Evolutionary conservation across 2,888 invertebrate genomes (phyloP), one percentile per base, ranked within the genome.

Genomic region (Acronicta aceris): DNA sequence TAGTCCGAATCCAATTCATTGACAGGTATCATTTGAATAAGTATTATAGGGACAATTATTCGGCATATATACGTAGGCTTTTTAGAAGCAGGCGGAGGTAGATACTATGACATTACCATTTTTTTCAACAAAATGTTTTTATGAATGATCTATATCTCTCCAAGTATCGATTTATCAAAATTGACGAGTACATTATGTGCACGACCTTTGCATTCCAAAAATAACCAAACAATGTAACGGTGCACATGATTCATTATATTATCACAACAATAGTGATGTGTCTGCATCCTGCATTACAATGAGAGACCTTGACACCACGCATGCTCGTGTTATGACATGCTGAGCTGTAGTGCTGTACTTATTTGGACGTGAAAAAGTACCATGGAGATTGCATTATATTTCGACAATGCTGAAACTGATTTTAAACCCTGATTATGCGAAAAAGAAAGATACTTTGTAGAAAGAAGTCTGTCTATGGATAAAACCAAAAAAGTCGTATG

Each of bases 271-370:
- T 66, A 67, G 75, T 60, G 64, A 60, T 74, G 62, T 55, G 55
- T 36, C 30, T 49, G 38, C 54, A 9, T 45, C 55, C 46, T 54
- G 69, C 36, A 68, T 75, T 38, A 49, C 47, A 76, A 78, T 65
- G 10, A 56, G 50, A 10, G 42, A 59, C 76, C 79, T 76, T 76
- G 76, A 76, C 78, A 76, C 45, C 41, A 45, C 5, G 43, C 45
- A 42, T 51, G 46, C 58, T 43, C 60, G 58, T 13, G 53, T 65
- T 62, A 66, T 69, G 64, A 69, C 73, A 78, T 15, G 33, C 33
- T 38, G 43, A 57, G 53, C 47, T 12, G 13, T 52, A 58, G 47
- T 51, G 51, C 1, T 59, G 59, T 55, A 36, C 43, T 49, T 21
- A 55, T 49, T 27, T 25, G 5, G 53, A 51, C 33, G 30, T 54